Conservation (phyloP, 2,797 vertebrate genomes). For the Bufotes viridis region DNA sequence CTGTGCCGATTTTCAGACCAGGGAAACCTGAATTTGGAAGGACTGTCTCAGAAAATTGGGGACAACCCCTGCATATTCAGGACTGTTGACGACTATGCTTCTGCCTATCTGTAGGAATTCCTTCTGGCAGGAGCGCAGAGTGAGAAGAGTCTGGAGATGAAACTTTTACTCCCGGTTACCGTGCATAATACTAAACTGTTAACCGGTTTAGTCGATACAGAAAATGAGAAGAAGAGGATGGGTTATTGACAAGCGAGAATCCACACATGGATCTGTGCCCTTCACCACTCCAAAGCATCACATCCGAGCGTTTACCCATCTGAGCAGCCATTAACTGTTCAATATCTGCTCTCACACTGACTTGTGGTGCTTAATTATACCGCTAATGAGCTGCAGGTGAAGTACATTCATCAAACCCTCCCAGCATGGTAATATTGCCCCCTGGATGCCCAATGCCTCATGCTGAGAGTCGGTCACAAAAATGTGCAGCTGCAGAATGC, state of each 20-base stretch:
- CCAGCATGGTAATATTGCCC: slow-evolving; percentile 40
- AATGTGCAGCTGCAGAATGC: slow-evolving; percentile 33
- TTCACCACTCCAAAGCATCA: slow-evolving; percentile 19
- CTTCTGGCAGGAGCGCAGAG: not conserved
- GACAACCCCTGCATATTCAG: no score
- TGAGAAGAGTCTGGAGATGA: not conserved
- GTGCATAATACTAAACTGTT: not conserved
- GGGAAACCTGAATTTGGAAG: no score
- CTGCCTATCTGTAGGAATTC: not conserved
- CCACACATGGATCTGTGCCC: slow-evolving; percentile 12
- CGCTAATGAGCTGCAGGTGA: slow-evolving; percentile 59
- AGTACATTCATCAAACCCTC: slow-evolving; percentile 33
- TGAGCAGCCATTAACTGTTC: slow-evolving; percentile 45
- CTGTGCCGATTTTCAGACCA: no score
- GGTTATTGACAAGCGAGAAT: slow-evolving; percentile 9
- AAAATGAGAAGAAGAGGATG: not conserved
- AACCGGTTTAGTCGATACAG: not conserved
- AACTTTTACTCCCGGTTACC: not conserved
- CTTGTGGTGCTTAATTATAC: slow-evolving; percentile 50
- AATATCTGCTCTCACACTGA: slow-evolving; percentile 4
- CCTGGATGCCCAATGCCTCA: not conserved
- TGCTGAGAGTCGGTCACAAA: slow-evolving; percentile 19
- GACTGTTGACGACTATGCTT: no score
- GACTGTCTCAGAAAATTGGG: no score
- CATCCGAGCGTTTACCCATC: slow-evolving; percentile 33